A percentile compares a stretch with the other conserved stretches of the same genome.
These are phyloP conservation scores for Nasalis larvatus DNA, from an alignment of 2,113 vertebrate species.

Conservation along the genomic window DNA sequence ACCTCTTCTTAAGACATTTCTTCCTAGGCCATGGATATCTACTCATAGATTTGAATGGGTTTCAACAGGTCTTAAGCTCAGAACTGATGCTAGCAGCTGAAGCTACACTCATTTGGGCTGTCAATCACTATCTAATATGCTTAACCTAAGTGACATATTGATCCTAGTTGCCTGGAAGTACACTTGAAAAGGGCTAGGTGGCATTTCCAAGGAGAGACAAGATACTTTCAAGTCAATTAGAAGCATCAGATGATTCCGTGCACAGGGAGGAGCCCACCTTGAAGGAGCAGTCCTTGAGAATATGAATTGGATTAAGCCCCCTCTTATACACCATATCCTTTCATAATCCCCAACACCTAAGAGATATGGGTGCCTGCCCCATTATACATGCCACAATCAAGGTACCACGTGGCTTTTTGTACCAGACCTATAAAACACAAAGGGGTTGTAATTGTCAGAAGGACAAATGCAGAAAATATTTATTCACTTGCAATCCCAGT, in stretches of 20 bases:
- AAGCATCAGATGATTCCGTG: slow-evolving; percentile 65
- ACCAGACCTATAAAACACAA: slow-evolving; percentile 39
- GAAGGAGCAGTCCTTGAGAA: slow-evolving; percentile 72
- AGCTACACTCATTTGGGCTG: slow-evolving; percentile 34
- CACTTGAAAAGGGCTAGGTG: slow-evolving; percentile 82
- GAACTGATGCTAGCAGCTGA: slow-evolving; percentile 49
- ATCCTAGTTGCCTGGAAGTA: slow-evolving; percentile 82
- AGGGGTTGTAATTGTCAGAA: slow-evolving; percentile 40
- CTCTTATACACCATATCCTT: slow-evolving; percentile 71
- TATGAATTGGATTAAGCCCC: slow-evolving; percentile 73
- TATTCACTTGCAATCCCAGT: neutral
- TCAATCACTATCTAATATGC: slow-evolving; percentile 80
- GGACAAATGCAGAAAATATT: neutral
- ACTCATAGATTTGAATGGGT: slow-evolving; percentile 64
- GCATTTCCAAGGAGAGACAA: slow-evolving; percentile 83
- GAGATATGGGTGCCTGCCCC: slow-evolving; percentile 61
- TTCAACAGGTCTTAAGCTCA: slow-evolving; percentile 65
- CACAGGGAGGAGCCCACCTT: slow-evolving; percentile 72
- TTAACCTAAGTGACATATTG: slow-evolving; percentile 80
- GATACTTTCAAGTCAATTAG: slow-evolving; percentile 83
- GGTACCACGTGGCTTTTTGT: neutral
- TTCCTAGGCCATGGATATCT: neutral
- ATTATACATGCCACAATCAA: slow-evolving; percentile 40
- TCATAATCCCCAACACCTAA: slow-evolving; percentile 69
- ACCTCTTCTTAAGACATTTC: neutral